Conservation (phyloP, 2,797 vertebrate species). For the Steatocranus sp. region DNA sequence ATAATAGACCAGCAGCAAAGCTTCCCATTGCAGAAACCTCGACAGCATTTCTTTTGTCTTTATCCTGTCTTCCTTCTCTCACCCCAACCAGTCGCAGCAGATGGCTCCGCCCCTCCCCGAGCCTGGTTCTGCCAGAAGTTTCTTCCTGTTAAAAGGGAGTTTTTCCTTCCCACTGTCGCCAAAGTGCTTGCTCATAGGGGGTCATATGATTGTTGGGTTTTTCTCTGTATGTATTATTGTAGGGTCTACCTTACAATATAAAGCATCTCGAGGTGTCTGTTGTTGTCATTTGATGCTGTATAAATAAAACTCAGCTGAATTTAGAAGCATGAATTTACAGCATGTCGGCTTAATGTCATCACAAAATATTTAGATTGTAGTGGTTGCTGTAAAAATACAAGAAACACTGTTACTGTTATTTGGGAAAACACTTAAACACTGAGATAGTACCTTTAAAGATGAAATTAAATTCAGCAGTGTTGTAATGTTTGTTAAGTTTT, state of each 20-base stretch:
- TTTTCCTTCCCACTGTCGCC: neutral
- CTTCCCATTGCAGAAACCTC: neutral
- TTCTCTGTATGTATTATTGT: neutral
- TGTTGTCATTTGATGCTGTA: accelerated
- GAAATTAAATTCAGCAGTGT: too few species aligned
- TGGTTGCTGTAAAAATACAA: too few species aligned
- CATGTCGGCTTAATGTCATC: neutral
- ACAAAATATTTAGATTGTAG: neutral
- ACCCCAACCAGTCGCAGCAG: accelerated
- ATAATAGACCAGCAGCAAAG: neutral
- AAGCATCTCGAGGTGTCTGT: neutral
- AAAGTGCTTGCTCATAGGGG: neutral
- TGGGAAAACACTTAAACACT: too few species aligned
- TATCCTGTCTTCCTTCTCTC: accelerated
- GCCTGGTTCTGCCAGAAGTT: accelerated
- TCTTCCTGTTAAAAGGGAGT: accelerated
- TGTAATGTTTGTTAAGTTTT: too few species aligned
- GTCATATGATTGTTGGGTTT: accelerated
- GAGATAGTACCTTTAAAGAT: too few species aligned
- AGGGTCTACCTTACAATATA: neutral
- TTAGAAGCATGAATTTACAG: neutral
- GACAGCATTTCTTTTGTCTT: neutral
- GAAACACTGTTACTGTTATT: too few species aligned
- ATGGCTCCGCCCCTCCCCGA: neutral
- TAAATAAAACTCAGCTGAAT: neutral